Evolutionary conservation across 2,888 invertebrate genomes (phyloP), one percentile per base, ranked within the genome.

Genomic region (Tinea semifulvella): DNA sequence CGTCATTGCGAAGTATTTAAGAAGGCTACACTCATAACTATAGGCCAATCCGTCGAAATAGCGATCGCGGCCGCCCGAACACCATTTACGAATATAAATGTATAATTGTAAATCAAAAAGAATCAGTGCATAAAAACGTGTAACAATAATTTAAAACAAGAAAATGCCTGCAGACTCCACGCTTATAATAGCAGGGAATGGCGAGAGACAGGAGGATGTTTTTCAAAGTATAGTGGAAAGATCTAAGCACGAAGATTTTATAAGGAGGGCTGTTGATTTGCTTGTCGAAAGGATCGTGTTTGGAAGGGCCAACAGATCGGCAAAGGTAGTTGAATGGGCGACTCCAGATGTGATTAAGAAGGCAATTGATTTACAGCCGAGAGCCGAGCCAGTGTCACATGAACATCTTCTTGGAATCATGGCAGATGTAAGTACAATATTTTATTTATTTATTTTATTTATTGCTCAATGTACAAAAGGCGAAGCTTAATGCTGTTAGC

Each of bases 261-360:
- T 94, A 31, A 79, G 87, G 43, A 83, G 86, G 49, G 87, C 88
- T 47, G 81, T 90, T 40, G 89, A 92, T 47, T 68, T 91, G 49
- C 72, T 93, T 51, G 75, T 93, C 31, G 86, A 90, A 49, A 83
- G 89, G 46, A 91, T 91, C 3, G 86, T 93, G 8, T 92, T 92
- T 56, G 85, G 88, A 56, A 89, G 90, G 42, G 88, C 90, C 0
- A 83, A 84, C 50, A 84, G 92, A 47, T 81, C 84, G 5, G 84
- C 85, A 43, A 89, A 88, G 63, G 94, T 96, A 3, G 84, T 93
- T 43, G 89, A 94, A 54, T 96, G 94, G 88, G 84, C 86, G 49
- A 84, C 87, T 36, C 96, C 96, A 0, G 84, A 87, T 19, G 86
- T 89, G 40, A 76, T 96, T 45, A 82, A 83, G 51, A 71, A 84